Base-by-base conservation (phyloP, 1,140 invertebrate species). In the Penaeus indicus region DNA sequence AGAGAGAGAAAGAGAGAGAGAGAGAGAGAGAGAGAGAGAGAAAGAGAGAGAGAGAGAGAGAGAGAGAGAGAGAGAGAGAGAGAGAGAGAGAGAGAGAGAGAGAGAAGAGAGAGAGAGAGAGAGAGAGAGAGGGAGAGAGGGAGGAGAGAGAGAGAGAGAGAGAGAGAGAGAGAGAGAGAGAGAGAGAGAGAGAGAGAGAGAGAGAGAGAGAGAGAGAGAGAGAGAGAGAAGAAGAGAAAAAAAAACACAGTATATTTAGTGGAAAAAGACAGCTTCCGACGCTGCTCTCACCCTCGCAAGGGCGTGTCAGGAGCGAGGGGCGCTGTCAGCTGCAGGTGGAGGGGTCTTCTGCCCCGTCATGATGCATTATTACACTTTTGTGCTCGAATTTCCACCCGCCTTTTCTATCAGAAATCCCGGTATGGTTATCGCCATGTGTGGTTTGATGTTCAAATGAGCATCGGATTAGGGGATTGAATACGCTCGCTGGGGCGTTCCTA, bases 361-460 rank as follows among this genome's bases (percentile, higher is more conserved):
- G 72, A 75, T 75, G 72, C 72, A 32, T 75, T 75, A 75, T 75
- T 75, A 75, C 72, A 75, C 72, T 75, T 75, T 75, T 75, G 72
- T 75, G 72, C 72, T 19, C 22, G 72, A 75, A 75, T 75, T 75
- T 75, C 72, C 72, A 75, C 42, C 72, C 27, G 72, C 27, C 42
- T 75, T 75, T 75, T 21, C 72, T 38, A 75, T 75, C 72, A 32
- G 27, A 75, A 13, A 38, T 75, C 72, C 72, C 72, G 72, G 72
- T 25, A 38, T 21, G 42, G 72, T 75, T 75, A 75, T 75, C 72
- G 72, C 72, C 72, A 75, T 75, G 72, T 75, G 72, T 32, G 72
- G 72, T 38, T 75, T 75, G 72, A 75, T 75, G 42, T 75, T 38
- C 72, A 75, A 75, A 75, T 75, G 72, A 75, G 72, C 72, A 75